Percentiles rank a stretch among this genome's conserved stretches.
Evolutionary conservation across 2,113 vertebrate species (phyloP).

Genomic region (Nothobranchius kuhntae): DNA sequence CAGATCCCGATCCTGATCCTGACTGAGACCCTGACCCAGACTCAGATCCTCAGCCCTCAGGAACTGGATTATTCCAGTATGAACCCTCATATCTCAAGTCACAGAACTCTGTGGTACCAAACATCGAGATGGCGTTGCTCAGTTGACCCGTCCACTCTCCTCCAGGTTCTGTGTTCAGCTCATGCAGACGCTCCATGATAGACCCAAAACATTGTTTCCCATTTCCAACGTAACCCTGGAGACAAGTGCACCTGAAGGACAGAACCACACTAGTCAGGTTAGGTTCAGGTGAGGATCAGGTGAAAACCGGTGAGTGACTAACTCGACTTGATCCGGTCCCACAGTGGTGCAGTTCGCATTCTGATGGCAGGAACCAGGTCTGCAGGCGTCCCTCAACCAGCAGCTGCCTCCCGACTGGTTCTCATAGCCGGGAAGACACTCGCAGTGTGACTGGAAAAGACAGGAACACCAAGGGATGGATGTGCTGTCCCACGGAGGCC

Average conservation of each 20-base stretch:
- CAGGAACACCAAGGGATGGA: background rate
- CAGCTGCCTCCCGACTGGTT: constrained; percentile 79
- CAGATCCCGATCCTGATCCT: too few species aligned
- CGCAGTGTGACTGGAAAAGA: constrained; percentile 87
- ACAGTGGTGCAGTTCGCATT: constrained; percentile 83
- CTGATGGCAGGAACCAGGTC: constrained; percentile 82
- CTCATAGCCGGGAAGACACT: constrained; percentile 85
- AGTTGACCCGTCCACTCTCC: constrained; percentile 86
- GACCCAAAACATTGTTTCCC: constrained; percentile 87
- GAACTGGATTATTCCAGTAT: background rate
- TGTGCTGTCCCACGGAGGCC: too few species aligned
- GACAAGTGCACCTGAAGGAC: constrained; percentile 84
- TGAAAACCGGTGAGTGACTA: constrained; percentile 51
- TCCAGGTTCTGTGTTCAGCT: constrained; percentile 81
- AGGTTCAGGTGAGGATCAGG: background rate
- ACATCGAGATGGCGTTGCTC: constrained; percentile 81
- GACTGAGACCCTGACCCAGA: too few species aligned
- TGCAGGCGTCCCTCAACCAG: constrained; percentile 79
- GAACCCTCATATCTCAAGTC: too few species aligned
- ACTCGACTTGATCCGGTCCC: constrained; percentile 80
- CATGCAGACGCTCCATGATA: constrained; percentile 84
- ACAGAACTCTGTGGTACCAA: constrained; percentile 72
- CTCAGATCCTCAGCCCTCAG: background rate
- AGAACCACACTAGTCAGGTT: background rate
- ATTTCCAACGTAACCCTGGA: constrained; percentile 81